Base-by-base conservation (phyloP, 2,113 vertebrate genomes). In the Zosterops hypoxanthus region DNA sequence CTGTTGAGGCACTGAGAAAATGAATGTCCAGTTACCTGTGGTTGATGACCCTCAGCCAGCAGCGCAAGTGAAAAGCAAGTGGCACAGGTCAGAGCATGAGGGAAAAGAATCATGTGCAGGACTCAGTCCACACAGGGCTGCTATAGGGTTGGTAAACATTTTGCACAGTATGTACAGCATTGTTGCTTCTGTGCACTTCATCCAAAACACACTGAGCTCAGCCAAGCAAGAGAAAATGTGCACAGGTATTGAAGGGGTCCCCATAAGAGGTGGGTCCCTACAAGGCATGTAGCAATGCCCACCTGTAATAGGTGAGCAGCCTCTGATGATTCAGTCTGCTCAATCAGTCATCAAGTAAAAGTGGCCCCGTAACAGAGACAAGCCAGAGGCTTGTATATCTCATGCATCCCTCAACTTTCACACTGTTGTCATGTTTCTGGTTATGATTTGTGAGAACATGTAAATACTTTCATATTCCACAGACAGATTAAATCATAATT, bases 121-220 rank as follows among this genome's bases (percentile, higher is more conserved):
- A 47, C 23, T 55, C 60, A 31, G 56, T 86, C 52, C 46, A 14
- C 36, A 31, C 28, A 46, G 70, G 25, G 39, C 39, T 65, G 2
- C 1, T 2, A 8, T 50, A 20, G 21, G 41, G 14, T 2, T 71
- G 36, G 28, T 42, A 85, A 88, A 87, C 13, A n/a, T 60, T 89
- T 92, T 87, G 5, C n/a, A 9, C 24, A 22, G 11, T 7, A 44
- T 69, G 31, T 52, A 28, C 28, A 31, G 18, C 9, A 39, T 29
- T 81, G 46, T 34, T 6, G 8, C 15, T 7, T 82, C 29, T 0
- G 0, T 3, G 1, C 8, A 3, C 12, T 56, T 95, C 46, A 65
- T 25, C 14, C 12, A 33, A 47, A 89, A 39, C 36, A 11, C 28
- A 8, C 11, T 22, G 39, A 72, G 46, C 11, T 65, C 57, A 50